phyloP scores from a whole-genome alignment of 2,797 vertebrate genomes.

The Megalops cyprinoides region DNA sequence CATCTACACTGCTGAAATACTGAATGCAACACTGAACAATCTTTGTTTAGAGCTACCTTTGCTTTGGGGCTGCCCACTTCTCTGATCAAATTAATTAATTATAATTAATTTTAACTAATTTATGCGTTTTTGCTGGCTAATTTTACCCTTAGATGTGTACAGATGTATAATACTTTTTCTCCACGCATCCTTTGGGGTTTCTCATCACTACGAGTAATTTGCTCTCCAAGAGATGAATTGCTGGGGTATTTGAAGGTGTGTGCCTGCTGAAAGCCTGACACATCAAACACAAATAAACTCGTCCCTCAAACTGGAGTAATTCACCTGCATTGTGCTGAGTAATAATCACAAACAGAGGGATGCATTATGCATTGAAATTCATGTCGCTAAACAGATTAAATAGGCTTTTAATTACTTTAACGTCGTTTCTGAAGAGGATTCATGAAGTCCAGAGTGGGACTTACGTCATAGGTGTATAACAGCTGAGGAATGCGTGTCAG shows the following conservation, averaged over 20 bases:
- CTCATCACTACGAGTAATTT: not conserved
- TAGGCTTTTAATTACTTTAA: conserved; percentile 75
- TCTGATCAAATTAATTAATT: not conserved
- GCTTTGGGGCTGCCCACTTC: not conserved
- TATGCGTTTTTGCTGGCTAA: no score
- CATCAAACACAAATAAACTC: not conserved
- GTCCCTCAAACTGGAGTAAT: not conserved
- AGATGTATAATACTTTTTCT: not conserved
- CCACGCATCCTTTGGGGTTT: not conserved
- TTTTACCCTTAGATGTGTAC: not conserved
- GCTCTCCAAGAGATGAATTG: not conserved
- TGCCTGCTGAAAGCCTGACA: not conserved
- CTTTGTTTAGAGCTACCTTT: not conserved
- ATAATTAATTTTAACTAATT: not conserved
- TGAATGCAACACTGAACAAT: not conserved
- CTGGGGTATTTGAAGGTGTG: not conserved
- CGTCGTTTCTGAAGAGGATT: conserved; percentile 52
- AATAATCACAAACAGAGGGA: conserved; percentile 42
- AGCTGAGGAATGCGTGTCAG: conserved; percentile 33
- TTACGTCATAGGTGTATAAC: not conserved
- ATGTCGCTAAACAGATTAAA: conserved; percentile 71
- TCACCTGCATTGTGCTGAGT: conserved; percentile 3
- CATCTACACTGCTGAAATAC: no score
- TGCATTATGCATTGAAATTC: conserved; percentile 43
- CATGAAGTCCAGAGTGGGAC: conserved; percentile 67